Conservation (phyloP, 2,888 invertebrate genomes). For the Lasioglossum leucozonium region DNA sequence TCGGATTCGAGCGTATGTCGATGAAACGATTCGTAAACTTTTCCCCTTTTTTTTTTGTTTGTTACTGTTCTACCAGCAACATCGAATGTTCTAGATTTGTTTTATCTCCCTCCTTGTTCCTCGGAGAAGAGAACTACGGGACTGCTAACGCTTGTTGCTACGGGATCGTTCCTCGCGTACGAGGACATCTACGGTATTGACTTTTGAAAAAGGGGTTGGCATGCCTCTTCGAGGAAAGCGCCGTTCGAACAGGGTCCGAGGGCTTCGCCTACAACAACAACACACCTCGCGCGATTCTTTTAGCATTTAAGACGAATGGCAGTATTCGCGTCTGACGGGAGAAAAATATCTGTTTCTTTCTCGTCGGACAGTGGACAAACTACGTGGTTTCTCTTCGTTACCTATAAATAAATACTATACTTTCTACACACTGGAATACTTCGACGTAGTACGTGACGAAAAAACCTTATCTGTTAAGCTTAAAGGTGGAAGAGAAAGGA, state of each 20-base stretch:
- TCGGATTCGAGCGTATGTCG: slow-evolving; percentile 9
- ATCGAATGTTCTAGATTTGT: not conserved
- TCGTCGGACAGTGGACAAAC: slow-evolving; percentile 49
- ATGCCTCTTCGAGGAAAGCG: slow-evolving; percentile 37
- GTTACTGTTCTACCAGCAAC: not conserved
- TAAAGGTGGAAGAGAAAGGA: slow-evolving; percentile 53
- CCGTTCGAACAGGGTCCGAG: slow-evolving; percentile 5
- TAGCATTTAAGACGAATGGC: slow-evolving; percentile 61
- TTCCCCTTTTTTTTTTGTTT: slow-evolving; percentile 21
- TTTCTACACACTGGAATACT: slow-evolving; percentile 82
- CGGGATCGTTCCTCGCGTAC: not conserved
- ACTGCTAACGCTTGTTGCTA: slow-evolving; percentile 27
- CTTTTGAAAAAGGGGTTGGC: slow-evolving; percentile 41
- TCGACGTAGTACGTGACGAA: slow-evolving; percentile 67
- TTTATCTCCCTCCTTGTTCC: not conserved
- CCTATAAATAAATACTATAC: slow-evolving; percentile 83
- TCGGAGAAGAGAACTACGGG: not conserved
- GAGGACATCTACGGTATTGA: slow-evolving; percentile 43
- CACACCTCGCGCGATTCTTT: slow-evolving; percentile 29
- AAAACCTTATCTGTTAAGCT: slow-evolving; percentile 61
- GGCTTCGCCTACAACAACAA: not conserved
- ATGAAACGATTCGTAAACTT: slow-evolving; percentile 30
- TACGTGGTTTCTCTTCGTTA: slow-evolving; percentile 42
- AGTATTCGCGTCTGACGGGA: slow-evolving; percentile 49
- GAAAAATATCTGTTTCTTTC: not conserved